phyloP scores from a whole-genome alignment of 1,140 invertebrate genomes.

The Meloidogyne hapla region DNA sequence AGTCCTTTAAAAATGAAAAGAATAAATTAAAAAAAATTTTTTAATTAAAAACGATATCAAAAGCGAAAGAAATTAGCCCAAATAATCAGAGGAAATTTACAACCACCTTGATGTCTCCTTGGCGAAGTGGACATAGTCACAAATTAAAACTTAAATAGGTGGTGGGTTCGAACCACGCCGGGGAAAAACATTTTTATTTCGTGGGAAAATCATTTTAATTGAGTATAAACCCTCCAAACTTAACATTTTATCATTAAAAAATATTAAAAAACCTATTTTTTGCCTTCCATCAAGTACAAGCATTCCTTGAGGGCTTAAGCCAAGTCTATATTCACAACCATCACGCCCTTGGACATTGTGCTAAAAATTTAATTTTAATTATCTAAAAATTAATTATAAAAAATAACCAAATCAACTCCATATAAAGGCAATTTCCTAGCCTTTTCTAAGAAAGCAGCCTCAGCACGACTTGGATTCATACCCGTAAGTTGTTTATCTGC shows the following conservation, averaged over 20 bases:
- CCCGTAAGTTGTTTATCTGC: conserved; percentile 70
- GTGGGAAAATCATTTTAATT: too few relatives aligned
- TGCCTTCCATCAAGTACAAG: conserved; percentile 89
- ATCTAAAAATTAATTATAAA: neutral
- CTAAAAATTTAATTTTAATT: conserved; percentile 65
- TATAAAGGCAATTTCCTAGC: conserved; percentile 95
- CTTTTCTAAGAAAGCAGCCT: conserved; percentile 85
- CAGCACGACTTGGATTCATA: conserved; percentile 82
- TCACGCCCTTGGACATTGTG: conserved; percentile 68
- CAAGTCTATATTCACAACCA: conserved; percentile 91
- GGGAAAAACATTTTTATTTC: too few relatives aligned
- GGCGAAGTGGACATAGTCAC: too few relatives aligned
- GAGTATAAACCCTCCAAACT: too few relatives aligned
- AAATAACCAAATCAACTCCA: conserved; percentile 81
- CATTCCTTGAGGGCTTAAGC: conserved; percentile 92
- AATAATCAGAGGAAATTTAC: too few relatives aligned
- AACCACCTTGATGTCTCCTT: too few relatives aligned
- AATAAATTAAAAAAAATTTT: neutral
- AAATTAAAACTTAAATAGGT: too few relatives aligned
- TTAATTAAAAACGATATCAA: too few relatives aligned
- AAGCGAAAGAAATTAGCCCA: too few relatives aligned
- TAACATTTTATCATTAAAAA: neutral
- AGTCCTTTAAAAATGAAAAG: conserved; percentile 77
- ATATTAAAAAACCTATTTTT: conserved; percentile 72
- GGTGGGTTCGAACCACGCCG: too few relatives aligned